Conservation (phyloP, 2,113 vertebrate species). For the Xenus cinereus region DNA sequence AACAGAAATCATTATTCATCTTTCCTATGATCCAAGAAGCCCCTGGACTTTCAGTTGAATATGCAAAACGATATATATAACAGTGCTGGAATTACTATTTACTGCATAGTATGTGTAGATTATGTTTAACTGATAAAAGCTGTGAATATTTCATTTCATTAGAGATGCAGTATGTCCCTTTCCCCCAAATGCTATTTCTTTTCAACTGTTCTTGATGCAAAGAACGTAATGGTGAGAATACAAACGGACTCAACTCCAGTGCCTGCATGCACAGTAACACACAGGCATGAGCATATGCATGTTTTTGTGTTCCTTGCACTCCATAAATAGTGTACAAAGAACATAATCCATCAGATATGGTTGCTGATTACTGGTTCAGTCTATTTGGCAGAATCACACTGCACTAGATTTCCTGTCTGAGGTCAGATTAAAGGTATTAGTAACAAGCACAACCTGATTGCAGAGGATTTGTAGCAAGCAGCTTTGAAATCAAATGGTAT, state of each 20-base stretch:
- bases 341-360: conserved; percentile 32
- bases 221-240: neutral
- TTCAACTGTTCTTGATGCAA: neutral
- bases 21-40: neutral
- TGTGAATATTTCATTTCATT: neutral
- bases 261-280: neutral
- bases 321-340: neutral
- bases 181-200: neutral
- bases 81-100: neutral
- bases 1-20: neutral
- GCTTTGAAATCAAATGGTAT: conserved; percentile 32
- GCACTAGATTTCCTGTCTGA: conserved; percentile 22
- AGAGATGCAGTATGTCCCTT: neutral
- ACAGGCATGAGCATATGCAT: neutral
- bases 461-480: conserved; percentile 63
- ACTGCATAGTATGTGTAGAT: neutral
- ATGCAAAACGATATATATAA: neutral
- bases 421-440: conserved; percentile 56
- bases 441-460: conserved; percentile 27
- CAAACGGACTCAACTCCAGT: neutral
- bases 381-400: neutral
- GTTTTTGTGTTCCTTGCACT: neutral
- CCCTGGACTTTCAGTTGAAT: neutral
- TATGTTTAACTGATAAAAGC: neutral
- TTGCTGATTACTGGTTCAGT: neutral